Evolutionary conservation across 2,888 invertebrate genomes (phyloP).

Genomic region (Gandaritis pyraliata): DNA sequence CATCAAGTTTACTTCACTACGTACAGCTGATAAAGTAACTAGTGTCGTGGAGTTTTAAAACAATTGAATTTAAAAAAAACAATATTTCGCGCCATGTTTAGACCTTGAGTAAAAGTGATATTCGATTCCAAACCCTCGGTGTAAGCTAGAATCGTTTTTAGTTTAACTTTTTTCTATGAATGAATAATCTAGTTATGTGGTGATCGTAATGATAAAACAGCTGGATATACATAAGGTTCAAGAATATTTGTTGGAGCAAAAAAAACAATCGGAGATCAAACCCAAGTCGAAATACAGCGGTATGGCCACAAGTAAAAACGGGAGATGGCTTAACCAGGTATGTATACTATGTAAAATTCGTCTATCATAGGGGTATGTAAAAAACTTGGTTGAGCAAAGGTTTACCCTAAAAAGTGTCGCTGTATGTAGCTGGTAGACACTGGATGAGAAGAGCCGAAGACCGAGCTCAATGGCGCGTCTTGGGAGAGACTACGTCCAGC

Average conservation of each 20-base stretch:
- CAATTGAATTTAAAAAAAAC: conserved; percentile 7
- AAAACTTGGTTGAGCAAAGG: no score
- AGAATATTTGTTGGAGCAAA: conserved; percentile 67
- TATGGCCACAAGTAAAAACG: conserved; percentile 64
- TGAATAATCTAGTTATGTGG: conserved; percentile 17
- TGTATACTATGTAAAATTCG: conserved; percentile 25
- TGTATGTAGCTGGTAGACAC: no score
- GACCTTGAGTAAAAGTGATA: background rate
- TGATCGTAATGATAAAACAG: conserved; percentile 64
- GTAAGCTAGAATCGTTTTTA: background rate
- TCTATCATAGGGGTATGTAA: no score
- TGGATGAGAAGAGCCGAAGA: no score
- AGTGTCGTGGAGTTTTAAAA: conserved; percentile 43
- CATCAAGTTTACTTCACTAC: conserved; percentile 46
- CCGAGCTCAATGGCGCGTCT: no score
- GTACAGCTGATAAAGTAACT: conserved; percentile 53
- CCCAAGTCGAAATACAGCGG: conserved; percentile 57
- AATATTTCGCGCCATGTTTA: background rate
- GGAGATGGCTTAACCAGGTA: conserved; percentile 68
- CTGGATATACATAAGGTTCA: conserved; percentile 69
- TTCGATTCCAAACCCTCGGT: background rate
- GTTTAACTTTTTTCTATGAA: no score
- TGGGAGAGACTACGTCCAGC: no score
- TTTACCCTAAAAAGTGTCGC: no score
- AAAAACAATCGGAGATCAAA: conserved; percentile 58